Percentiles rank a stretch among this genome's conserved stretches.
phyloP scores from a whole-genome alignment of 2,797 vertebrate genomes.

The Ctenochaetus hawaiiensis region DNA sequence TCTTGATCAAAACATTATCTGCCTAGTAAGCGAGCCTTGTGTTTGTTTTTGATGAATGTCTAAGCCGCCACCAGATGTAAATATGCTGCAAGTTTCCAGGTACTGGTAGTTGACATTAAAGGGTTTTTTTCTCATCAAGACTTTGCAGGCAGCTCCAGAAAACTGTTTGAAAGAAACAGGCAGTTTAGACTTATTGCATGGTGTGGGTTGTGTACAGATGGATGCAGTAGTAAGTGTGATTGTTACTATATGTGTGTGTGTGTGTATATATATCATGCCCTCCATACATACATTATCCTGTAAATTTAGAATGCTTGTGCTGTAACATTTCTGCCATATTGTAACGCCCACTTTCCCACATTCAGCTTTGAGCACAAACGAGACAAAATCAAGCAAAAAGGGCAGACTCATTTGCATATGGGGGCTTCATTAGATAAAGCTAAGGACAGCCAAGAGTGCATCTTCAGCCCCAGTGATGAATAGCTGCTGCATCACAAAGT shows the following conservation, averaged over 20 bases:
- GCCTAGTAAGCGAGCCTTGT: background rate
- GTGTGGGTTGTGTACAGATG: constrained; percentile 7
- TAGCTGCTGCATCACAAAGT: constrained; percentile 95
- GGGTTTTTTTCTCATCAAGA: background rate
- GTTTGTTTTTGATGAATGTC: constrained; percentile 28
- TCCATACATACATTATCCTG: constrained; percentile 75
- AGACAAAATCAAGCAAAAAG: constrained; percentile 90
- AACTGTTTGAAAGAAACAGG: background rate
- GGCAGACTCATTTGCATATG: constrained; percentile 98
- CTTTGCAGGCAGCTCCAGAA: background rate
- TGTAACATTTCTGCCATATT: constrained; percentile 59
- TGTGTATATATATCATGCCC: constrained; percentile 44
- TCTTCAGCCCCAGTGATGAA: constrained; percentile 97
- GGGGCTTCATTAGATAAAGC: constrained; percentile 99
- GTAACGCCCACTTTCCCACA: constrained; percentile 74
- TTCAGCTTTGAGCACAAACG: constrained; percentile 90
- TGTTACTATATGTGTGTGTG: too few relatives aligned
- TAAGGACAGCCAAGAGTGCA: constrained; percentile 95
- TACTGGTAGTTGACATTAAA: constrained; percentile 12
- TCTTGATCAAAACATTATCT: constrained; percentile 12
- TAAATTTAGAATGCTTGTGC: constrained; percentile 51
- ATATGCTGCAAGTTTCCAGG: background rate
- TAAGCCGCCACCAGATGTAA: background rate
- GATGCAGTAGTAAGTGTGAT: background rate
- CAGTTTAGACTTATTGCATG: background rate